Base-by-base conservation (phyloP, 2,113 vertebrate species). In the Camelus dromedarius region DNA sequence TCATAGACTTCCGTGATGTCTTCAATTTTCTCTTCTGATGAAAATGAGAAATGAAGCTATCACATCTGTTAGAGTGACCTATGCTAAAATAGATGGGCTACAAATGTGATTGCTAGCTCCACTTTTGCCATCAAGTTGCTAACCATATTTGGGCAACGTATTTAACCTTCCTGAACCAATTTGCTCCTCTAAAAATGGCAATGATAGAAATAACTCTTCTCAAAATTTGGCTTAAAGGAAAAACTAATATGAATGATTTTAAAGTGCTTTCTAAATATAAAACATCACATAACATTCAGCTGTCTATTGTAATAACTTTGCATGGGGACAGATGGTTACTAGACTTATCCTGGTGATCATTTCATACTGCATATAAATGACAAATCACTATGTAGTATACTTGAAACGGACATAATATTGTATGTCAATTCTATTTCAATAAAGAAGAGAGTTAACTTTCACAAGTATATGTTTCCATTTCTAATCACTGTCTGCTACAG, bases 201-300 rank as follows among this genome's bases (percentile, higher is more conserved):
- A 89, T 52, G 67, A 79, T 26, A 72, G 60, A 94, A 89, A 87
- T 60, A 69, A 42, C 28, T 79, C 87, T 88, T 42, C 64, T 96
- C 38, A 95, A 85, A 88, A 82, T 54, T 69, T 93, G 42, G 42
- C 48, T 72, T 92, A 84, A 80, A 93, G 26, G 12, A 92, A 86
- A 93, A 72, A 70, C 30, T 95, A 93, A 83, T 54, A 90, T 38
- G 35, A 94, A 87, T 83, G 42, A 72, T 84, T 96, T 90, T 85
- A 91, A 92, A 95, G 19, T 89, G 42, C 73, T 96, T 91, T 97
- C 46, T 89, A 30, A 86, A 87, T 75, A 92, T 69, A 85, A 96
- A 85, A 64, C 72, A 0, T 67, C 38, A 52, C 14, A 20, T 67
- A 75, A 58, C 54, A 14, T 86, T 96, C 32, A 91, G 56, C 3